A percentile compares a stretch with the other conserved stretches of the same genome.
Conservation (phyloP, 2,113 vertebrate genomes). For the Macaca mulatta region DNA sequence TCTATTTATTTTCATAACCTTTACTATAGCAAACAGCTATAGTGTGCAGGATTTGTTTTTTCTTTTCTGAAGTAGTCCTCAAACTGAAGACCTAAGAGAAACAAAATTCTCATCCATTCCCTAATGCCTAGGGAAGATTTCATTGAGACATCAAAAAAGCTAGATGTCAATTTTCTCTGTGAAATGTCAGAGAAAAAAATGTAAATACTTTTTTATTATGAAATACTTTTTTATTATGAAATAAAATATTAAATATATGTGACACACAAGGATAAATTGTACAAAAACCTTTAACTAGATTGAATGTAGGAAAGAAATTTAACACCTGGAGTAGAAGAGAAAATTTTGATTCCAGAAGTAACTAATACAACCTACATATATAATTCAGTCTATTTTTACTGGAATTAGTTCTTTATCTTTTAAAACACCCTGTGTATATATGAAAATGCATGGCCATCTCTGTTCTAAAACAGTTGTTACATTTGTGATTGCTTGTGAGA, state of each 20-base stretch:
- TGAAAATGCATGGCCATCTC: not conserved
- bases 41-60: not conserved
- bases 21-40: not conserved
- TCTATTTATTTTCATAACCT: not conserved
- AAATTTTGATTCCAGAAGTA: slow-evolving; percentile 30
- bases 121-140: not conserved
- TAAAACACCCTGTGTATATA: not conserved
- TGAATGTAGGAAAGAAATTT: not conserved
- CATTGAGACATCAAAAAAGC: not conserved
- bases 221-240: slow-evolving; percentile 21
- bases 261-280: not conserved
- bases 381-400: slow-evolving; percentile 17
- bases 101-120: not conserved
- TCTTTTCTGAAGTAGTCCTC: not conserved
- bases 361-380: not conserved
- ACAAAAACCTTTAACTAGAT: not conserved
- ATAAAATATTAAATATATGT: not conserved
- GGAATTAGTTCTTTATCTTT: slow-evolving; percentile 51
- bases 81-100: not conserved
- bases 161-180: slow-evolving; percentile 3
- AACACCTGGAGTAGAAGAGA: not conserved
- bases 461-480: not conserved
- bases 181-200: no score
- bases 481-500: not conserved
- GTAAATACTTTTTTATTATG: slow-evolving; percentile 4